Base-by-base conservation (phyloP, 1,140 invertebrate genomes). In the Leptoteleia sp. region DNA sequence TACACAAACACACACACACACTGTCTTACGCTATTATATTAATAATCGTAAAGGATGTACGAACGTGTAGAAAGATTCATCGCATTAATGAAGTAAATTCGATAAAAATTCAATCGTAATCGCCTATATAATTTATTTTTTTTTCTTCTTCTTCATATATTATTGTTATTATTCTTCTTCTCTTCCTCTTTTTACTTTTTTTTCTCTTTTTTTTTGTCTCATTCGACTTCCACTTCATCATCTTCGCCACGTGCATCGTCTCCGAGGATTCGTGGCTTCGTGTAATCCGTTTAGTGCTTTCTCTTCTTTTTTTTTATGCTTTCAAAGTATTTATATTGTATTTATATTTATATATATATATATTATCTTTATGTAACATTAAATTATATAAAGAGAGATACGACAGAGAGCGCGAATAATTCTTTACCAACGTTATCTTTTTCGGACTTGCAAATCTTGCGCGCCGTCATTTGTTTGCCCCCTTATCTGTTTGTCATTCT, bases 41-140 rank as follows among this genome's bases (percentile, higher is more conserved):
- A 67, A 61, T 73, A 73, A 81, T 81, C 76, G 81, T 87, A 85
- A 84, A 88, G 84, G 83, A 88, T 89, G 82, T 89, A 89, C 83
- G 88, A 89, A 89, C 83, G 86, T 88, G 83, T 89, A 89, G 87
- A 89, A 89, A 89, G n/a, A n/a, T n/a, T n/a, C n/a, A n/a, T n/a
- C n/a, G n/a, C n/a, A n/a, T n/a, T n/a, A n/a, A n/a, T n/a, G n/a
- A n/a, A n/a, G n/a, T n/a, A n/a, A n/a, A n/a, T n/a, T n/a, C n/a
- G n/a, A n/a, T n/a, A n/a, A n/a, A n/a, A n/a, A n/a, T n/a, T n/a
- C n/a, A n/a, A n/a, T n/a, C n/a, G n/a, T n/a, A n/a, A n/a, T n/a
- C n/a, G n/a, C n/a, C n/a, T n/a, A n/a, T n/a, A n/a, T n/a, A n/a
- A n/a, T n/a, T n/a, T n/a, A n/a, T n/a, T n/a, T n/a, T n/a, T n/a